phyloP scores from a whole-genome alignment of 1,140 invertebrate species.

The Penaeus vannamei region DNA sequence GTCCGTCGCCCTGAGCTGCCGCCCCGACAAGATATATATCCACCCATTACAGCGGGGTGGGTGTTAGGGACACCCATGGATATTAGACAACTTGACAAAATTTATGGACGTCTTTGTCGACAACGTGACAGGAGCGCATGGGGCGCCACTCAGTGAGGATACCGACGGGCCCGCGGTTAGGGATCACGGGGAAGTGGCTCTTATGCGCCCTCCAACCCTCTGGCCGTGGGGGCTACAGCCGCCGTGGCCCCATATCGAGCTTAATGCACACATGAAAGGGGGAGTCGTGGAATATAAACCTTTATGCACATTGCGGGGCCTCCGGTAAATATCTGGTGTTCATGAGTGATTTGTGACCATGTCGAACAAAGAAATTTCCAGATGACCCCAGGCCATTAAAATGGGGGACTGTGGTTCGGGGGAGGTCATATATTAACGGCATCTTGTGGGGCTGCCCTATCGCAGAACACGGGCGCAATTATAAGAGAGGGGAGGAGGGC shows the following conservation, averaged over 20 bases:
- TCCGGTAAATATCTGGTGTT: conserved; percentile 66
- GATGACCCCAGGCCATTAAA: conserved; percentile 67
- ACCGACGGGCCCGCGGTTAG: conserved; percentile 42
- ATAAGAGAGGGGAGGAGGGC: conserved; percentile 38
- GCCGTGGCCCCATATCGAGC: conserved; percentile 50
- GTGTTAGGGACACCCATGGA: conserved; percentile 68
- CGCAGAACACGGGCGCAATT: conserved; percentile 40
- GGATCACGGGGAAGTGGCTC: conserved; percentile 52
- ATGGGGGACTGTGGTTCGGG: conserved; percentile 44
- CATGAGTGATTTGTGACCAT: conserved; percentile 68
- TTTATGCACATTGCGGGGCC: conserved; percentile 63
- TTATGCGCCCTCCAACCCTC: conserved; percentile 51
- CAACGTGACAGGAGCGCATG: conserved; percentile 65
- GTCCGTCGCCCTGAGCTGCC: conserved; percentile 60
- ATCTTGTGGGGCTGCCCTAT: conserved; percentile 57
- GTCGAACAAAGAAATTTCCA: conserved; percentile 68
- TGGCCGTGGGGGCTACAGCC: not conserved
- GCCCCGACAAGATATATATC: conserved; percentile 67
- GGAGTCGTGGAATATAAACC: conserved; percentile 43
- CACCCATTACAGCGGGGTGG: conserved; percentile 67
- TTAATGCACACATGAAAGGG: conserved; percentile 48
- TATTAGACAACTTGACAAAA: conserved; percentile 68
- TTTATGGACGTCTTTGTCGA: conserved; percentile 68
- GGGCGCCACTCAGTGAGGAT: conserved; percentile 65
- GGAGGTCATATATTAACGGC: conserved; percentile 62